Percentiles rank a stretch among this genome's conserved stretches.
Evolutionary conservation across 2,113 vertebrate species (phyloP).

Genomic region (Telmatochromis sp.): DNA sequence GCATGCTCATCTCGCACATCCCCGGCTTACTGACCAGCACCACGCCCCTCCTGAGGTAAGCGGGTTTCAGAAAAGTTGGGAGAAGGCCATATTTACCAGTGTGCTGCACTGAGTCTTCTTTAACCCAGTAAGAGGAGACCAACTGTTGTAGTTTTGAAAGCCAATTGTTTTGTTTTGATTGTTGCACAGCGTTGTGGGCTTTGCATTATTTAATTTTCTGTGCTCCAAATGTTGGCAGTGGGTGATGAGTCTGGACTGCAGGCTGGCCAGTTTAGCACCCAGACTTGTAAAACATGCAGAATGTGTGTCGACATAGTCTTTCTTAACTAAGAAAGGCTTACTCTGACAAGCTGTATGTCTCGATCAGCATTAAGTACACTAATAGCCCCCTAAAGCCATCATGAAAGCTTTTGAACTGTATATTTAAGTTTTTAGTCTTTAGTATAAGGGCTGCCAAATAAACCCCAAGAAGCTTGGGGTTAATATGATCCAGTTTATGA

Average conservation of each 20-base stretch:
- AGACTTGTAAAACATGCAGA: background rate
- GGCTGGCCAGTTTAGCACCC: background rate
- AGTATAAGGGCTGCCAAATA: background rate
- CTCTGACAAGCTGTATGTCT: background rate
- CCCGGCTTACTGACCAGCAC: conserved; percentile 69
- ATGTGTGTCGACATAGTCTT: background rate
- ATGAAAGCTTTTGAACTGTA: background rate
- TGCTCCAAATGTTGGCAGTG: background rate
- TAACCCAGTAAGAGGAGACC: background rate
- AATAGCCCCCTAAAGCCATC: background rate
- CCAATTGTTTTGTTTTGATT: background rate
- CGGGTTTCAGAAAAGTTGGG: background rate
- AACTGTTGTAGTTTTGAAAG: background rate
- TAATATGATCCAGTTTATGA: background rate
- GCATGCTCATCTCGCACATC: conserved; percentile 79
- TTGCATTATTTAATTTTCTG: background rate
- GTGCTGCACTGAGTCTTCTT: background rate
- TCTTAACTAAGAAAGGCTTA: background rate
- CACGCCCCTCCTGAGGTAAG: conserved; percentile 68
- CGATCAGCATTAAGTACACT: background rate
- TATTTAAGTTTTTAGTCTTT: background rate
- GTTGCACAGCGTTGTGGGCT: background rate
- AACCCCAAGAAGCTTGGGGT: background rate
- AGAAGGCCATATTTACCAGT: background rate
- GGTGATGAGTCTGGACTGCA: background rate